phyloP scores from a whole-genome alignment of 37 sponge, comb jelly and placozoan species.

The Aphrocallistes beatrix region DNA sequence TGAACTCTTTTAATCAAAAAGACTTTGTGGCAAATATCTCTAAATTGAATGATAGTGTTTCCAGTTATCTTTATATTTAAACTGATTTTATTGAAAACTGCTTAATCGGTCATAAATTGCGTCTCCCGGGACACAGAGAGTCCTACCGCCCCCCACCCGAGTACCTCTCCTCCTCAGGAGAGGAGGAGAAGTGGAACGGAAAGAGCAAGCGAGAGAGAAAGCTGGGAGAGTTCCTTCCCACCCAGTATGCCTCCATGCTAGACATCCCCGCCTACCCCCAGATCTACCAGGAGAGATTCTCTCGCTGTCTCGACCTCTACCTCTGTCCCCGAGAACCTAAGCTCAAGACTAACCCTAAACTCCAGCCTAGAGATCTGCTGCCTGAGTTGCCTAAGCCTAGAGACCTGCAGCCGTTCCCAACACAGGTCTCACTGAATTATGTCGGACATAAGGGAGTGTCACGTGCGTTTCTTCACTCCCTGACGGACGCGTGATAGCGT shows the following conservation, averaged over 20 bases:
- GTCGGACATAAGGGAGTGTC: slow-evolving; percentile 70
- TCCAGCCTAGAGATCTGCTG: slow-evolving; percentile 68
- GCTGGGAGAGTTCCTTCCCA: not conserved
- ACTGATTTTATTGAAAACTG: too few species aligned
- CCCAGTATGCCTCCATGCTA: slow-evolving; percentile 53
- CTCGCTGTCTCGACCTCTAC: slow-evolving; percentile 93
- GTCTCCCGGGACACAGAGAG: slow-evolving; percentile 83
- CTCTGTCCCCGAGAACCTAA: slow-evolving; percentile 82
- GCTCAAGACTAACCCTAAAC: slow-evolving; percentile 42
- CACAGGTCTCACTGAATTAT: slow-evolving; percentile 34
- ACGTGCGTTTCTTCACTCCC: slow-evolving; percentile 54
- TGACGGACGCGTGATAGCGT: slow-evolving; percentile 70
- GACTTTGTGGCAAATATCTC: too few species aligned
- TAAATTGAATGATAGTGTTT: too few species aligned
- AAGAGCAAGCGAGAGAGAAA: not conserved
- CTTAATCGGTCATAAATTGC: too few species aligned
- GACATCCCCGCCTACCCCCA: slow-evolving; percentile 72
- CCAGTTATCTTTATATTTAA: too few species aligned
- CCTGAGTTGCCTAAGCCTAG: slow-evolving; percentile 87
- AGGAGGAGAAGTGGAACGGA: slow-evolving; percentile 32
- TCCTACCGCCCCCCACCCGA: slow-evolving; percentile 97
- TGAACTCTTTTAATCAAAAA: too few species aligned
- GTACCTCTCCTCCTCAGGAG: slow-evolving; percentile 76
- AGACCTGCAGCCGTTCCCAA: slow-evolving; percentile 92
- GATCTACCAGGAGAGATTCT: slow-evolving; percentile 87